phyloP scores from a whole-genome alignment of 2,888 invertebrate species.

The Morpho deidamia region DNA sequence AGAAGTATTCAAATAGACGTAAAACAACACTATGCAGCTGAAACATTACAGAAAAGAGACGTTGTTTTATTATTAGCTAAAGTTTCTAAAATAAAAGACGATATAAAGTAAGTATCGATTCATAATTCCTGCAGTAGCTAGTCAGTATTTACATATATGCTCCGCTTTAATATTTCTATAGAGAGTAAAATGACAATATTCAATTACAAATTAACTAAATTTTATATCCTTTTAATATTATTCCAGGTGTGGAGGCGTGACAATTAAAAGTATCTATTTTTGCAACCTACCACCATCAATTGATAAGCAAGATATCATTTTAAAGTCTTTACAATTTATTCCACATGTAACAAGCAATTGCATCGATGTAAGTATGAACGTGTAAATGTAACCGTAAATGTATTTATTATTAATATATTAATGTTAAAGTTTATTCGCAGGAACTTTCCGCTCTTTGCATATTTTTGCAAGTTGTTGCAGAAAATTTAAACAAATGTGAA shows the following conservation, averaged over 20 bases:
- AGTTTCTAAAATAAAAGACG: not conserved
- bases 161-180: not conserved
- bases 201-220: not conserved
- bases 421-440: conserved; percentile 24
- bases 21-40: not conserved
- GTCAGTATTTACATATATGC: not conserved
- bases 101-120: not conserved
- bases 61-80: not conserved
- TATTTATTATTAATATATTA: not conserved
- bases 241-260: conserved; percentile 47
- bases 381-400: not conserved
- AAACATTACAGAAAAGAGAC: not conserved
- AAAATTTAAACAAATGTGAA: conserved; percentile 32
- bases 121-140: not conserved
- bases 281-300: conserved; percentile 26
- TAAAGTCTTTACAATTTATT: conserved; percentile 35
- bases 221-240: not conserved
- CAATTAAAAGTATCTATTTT: conserved; percentile 37
- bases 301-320: conserved; percentile 18
- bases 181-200: too few species aligned
- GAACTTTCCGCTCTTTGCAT: conserved; percentile 26
- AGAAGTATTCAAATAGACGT: not conserved
- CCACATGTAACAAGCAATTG: conserved; percentile 29
- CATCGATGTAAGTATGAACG: conserved; percentile 31
- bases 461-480: conserved; percentile 36